Percentiles rank a stretch among this genome's conserved stretches.
Conservation (phyloP, 2,797 vertebrate species). For the Gambusia yucatana region DNA sequence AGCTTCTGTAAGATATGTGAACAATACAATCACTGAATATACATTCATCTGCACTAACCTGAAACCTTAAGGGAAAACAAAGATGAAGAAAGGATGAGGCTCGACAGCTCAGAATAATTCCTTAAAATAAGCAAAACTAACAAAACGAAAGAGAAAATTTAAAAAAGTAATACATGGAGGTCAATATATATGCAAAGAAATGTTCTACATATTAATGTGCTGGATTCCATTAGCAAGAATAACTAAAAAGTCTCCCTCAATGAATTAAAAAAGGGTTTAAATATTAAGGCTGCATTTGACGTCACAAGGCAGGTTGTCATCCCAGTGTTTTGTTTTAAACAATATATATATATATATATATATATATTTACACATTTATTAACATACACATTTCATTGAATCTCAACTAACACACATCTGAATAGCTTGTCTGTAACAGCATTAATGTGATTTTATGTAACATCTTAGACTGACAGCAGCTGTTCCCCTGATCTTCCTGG, state of each 20-base stretch:
- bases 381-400: slow-evolving; percentile 33
- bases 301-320: slow-evolving; percentile 46
- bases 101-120: slow-evolving; percentile 32
- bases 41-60: slow-evolving; percentile 73
- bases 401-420: slow-evolving; percentile 44
- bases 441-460: slow-evolving; percentile 63
- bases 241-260: slow-evolving; percentile 45
- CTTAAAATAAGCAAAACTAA: slow-evolving; percentile 35
- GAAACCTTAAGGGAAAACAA: slow-evolving; percentile 27
- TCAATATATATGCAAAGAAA: slow-evolving; percentile 1
- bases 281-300: slow-evolving; percentile 55
- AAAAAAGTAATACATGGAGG: slow-evolving; percentile 26
- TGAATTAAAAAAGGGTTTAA: slow-evolving; percentile 54
- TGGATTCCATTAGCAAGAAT: slow-evolving; percentile 36
- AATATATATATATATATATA: slow-evolving; percentile 9
- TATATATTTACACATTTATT: slow-evolving; percentile 49
- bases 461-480: slow-evolving; percentile 33
- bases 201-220: slow-evolving; percentile 33
- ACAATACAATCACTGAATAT: slow-evolving; percentile 70
- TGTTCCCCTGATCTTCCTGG: slow-evolving; percentile 25
- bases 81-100: slow-evolving; percentile 19
- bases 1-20: slow-evolving; percentile 43
- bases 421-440: slow-evolving; percentile 73
- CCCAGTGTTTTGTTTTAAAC: slow-evolving; percentile 68
- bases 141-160: slow-evolving; percentile 30